Evolutionary conservation across 1,140 invertebrate genomes (phyloP), one percentile per base, ranked within the genome.

Genomic region (Eriocheir sinensis): DNA sequence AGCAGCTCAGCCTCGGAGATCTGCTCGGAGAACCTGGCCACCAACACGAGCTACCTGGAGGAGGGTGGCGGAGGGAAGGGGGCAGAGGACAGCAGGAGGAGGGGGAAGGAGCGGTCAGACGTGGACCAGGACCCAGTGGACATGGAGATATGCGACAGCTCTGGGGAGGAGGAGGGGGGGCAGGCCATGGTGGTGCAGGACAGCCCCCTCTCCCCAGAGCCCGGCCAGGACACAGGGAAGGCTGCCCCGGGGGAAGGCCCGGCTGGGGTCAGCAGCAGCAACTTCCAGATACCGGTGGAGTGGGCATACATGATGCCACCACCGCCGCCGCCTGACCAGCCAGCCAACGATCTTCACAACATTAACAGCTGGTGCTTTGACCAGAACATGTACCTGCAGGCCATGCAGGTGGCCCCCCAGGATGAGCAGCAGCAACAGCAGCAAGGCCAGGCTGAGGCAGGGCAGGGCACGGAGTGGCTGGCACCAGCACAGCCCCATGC

Each of bases 221-320:
- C 79, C 4, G 90, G 81, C 17, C 89, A 94, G 36, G 80, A 88
- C n/a, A 60, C 85, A 3, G 9, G 41, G 30, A 32, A 88, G 17
- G 2, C 32, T 1, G 53, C n/a, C 72, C 32, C n/a, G 27, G 60
- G 86, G 34, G 93, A 90, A 80, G 60, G 86, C 4, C 0, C 86
- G 81, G 40, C 21, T 15, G 48, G 15, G 3, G 80, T 48, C 4
- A 48, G 30, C 36, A 44, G 30, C 9, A n/a, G 41, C 44, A 93
- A 72, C 89, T 94, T 95, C 90, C 95, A 93, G n/a, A 95, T 95
- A 8, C 95, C 95, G 30, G 93, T 95, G 17, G 95, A 95, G 72
- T 95, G 95, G 95, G 95, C 95, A 17, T 95, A 95, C 41, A 95
- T 95, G 95, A 93, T 95, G 85, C 95, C 95, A 9, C 95, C 95